Conservation (phyloP, 2,888 invertebrate genomes). For the Tigriopus californicus region DNA sequence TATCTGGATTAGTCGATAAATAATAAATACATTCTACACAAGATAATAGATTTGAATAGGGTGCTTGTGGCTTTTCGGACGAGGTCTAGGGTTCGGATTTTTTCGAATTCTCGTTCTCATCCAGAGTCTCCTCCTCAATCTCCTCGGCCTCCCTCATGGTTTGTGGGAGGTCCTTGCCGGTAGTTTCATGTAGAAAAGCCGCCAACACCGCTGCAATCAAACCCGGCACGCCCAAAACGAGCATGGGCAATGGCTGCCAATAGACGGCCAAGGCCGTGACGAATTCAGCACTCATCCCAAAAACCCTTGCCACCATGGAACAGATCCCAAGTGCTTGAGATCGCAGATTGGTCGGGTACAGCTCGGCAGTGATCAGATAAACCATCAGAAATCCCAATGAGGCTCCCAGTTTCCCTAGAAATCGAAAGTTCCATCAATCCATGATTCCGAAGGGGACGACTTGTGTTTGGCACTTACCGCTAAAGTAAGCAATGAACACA, state of each 20-base stretch:
- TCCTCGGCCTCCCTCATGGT: conserved; percentile 43
- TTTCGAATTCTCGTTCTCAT: no score
- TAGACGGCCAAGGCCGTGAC: conserved; percentile 17
- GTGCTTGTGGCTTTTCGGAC: no score
- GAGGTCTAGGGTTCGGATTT: no score
- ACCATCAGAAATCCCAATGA: conserved; percentile 19
- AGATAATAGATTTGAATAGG: no score
- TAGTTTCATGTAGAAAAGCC: conserved; percentile 62
- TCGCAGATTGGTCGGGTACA: conserved; percentile 19
- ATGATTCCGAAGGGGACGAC: no score
- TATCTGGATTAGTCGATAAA: no score
- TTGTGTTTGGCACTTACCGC: no score
- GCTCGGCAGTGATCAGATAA: conserved; percentile 18
- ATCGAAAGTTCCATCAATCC: no score
- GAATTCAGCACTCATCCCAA: conserved; percentile 18
- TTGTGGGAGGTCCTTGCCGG: conserved; percentile 66
- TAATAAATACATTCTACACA: no score
- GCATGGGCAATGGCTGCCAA: conserved; percentile 40
- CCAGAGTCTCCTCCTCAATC: background rate
- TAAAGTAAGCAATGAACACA: background rate
- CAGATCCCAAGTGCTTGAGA: conserved; percentile 19
- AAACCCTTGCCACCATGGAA: conserved; percentile 19
- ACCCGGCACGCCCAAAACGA: conserved; percentile 56
- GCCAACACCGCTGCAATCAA: conserved; percentile 53
- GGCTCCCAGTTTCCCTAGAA: conserved; percentile 18